Conservation (phyloP, 2,797 vertebrate genomes). For the Petrocephalus sullivani region DNA sequence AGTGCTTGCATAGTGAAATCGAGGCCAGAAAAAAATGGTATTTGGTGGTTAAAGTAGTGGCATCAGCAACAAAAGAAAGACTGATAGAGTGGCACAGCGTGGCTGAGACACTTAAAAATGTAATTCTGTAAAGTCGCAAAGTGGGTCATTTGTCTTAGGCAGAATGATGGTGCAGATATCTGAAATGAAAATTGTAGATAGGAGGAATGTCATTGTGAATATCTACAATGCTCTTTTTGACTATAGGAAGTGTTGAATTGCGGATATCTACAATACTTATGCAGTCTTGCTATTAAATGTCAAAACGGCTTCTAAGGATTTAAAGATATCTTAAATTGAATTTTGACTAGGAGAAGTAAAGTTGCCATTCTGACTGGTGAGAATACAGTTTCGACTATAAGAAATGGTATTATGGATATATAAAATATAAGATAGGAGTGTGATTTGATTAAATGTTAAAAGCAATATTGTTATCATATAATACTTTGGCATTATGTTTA, state of each 20-base stretch:
- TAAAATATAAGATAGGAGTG: background rate
- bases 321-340: background rate
- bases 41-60: no score
- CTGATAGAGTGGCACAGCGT: background rate
- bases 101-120: no score
- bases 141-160: background rate
- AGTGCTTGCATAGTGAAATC: no score
- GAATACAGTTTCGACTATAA: background rate
- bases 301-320: background rate
- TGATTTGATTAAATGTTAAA: no score
- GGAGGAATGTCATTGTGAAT: background rate
- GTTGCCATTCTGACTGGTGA: background rate
- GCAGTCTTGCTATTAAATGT: background rate
- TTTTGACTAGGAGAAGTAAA: background rate
- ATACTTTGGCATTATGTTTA: no score
- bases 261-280: background rate
- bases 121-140: no score
- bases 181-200: background rate
- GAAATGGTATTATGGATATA: background rate
- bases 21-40: no score
- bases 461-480: no score
- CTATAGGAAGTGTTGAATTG: background rate
- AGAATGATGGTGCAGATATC: background rate
- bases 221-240: background rate
- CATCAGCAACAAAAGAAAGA: no score